Base-by-base conservation (phyloP, 2,113 vertebrate genomes). In the Mastomys natalensis region DNA sequence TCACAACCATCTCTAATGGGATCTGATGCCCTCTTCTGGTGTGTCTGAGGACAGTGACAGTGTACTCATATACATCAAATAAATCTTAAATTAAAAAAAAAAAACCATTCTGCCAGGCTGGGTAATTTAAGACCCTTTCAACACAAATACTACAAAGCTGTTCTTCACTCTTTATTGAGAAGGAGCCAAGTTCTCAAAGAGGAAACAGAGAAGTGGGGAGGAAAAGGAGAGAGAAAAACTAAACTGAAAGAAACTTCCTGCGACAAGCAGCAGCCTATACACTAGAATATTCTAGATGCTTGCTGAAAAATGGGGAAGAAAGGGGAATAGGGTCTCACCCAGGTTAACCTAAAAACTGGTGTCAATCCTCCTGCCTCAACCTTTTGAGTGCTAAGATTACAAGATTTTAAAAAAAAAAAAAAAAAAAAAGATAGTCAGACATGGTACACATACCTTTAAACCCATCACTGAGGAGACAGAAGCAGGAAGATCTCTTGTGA, bases 61-160 rank as follows among this genome's bases (percentile, higher is more conserved):
- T 68, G 64, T 68, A 15, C 29, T 68, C 64, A 34, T 68, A 68
- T 68, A 34, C 29, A 66, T 66, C 13, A 66, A 66, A 66, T 34
- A 34, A 31, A 66, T 34, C 64, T 66, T 66, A 31, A 66, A 62
- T 26, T 29, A 3, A 66, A 66, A 66, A 66, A 66, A 31, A 31
- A 31, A 66, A 66, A 84, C 24, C 70, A 62, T 66, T 37, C 66
- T 84, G 40, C 73, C 48, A n/a, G 87, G n/a, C n/a, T 93, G 24
- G 72, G 34, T 62, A n/a, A 89, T n/a, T 76, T 58, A 86, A 74
- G 81, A 90, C 43, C 82, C 89, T 92, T 89, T 92, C 55, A 86
- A 51, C 68, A 73, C 45, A 48, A 31, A 31, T 17, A 29, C 89
- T 72, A 45, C 51, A 77, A 74, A 48, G 34, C 72, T 77, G 29